Evolutionary conservation across 1,140 invertebrate genomes (phyloP).

Genomic region (Halyomorpha halys): DNA sequence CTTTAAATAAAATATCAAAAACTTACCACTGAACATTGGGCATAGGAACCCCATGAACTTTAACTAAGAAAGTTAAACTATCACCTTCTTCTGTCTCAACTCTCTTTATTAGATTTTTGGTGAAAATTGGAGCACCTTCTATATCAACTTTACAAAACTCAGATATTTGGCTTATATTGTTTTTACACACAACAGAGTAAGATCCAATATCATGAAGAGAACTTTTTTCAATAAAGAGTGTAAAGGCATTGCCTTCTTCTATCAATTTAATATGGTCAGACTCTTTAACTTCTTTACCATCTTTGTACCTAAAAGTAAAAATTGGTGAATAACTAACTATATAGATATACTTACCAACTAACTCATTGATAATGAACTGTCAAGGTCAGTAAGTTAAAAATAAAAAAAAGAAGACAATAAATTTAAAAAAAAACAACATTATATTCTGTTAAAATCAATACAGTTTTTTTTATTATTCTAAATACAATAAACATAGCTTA

Average conservation of each 20-base stretch:
- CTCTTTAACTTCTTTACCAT: conserved; percentile 59
- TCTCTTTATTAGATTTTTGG: conserved; percentile 52
- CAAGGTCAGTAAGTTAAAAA: no score
- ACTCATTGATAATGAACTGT: no score
- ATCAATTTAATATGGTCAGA: conserved; percentile 58
- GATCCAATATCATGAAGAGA: conserved; percentile 77
- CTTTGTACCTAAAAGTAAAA: conserved; percentile 51
- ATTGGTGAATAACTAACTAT: not conserved
- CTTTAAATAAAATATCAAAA: not conserved
- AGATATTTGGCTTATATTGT: conserved; percentile 76
- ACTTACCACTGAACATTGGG: conserved; percentile 67
- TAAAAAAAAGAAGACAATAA: no score
- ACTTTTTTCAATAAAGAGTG: conserved; percentile 69
- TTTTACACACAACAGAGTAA: conserved; percentile 86
- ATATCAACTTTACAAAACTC: conserved; percentile 73
- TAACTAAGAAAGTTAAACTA: conserved; percentile 63
- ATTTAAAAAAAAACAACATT: no score
- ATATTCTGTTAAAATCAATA: no score
- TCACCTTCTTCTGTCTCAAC: conserved; percentile 66
- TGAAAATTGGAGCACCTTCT: conserved; percentile 62
- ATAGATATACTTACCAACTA: conserved; percentile 19
- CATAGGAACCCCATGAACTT: conserved; percentile 71
- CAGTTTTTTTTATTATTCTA: no score
- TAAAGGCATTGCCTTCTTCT: conserved; percentile 54
- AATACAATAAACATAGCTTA: conserved; percentile 30